Evolutionary conservation across 2,113 vertebrate species (phyloP).

Genomic region (Scopus umbretta): DNA sequence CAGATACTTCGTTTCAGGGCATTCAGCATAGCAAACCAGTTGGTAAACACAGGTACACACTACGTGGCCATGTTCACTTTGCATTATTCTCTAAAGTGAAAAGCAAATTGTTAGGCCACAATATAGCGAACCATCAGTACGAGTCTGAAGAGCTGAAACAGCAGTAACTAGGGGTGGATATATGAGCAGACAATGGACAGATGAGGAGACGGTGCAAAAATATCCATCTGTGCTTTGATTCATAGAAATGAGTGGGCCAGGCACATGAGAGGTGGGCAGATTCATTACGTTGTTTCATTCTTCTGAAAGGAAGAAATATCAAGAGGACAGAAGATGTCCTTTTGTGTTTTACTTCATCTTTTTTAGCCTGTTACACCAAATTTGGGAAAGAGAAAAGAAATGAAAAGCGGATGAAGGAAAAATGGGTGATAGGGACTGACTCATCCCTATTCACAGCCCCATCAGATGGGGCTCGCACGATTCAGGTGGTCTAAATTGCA

Average conservation of each 20-base stretch:
- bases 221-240: not conserved
- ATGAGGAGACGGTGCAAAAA: not conserved
- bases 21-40: not conserved
- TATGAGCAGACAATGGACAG: not conserved
- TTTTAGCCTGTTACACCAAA: not conserved
- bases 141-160: not conserved
- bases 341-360: not conserved
- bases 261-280: not conserved
- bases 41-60: not conserved
- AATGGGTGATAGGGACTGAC: not conserved
- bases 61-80: not conserved
- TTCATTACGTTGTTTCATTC: not conserved
- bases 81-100: not conserved
- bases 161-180: not conserved
- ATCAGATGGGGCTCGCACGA: not conserved
- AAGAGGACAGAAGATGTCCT: not conserved
- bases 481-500: not conserved
- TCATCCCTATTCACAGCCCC: not conserved
- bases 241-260: not conserved
- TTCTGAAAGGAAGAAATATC: not conserved
- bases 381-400: not conserved
- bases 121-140: not conserved
- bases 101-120: not conserved
- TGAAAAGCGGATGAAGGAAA: not conserved
- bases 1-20: not conserved